A percentile compares a stretch with the other conserved stretches of the same genome.
These are phyloP conservation scores for Osmerus mordax DNA, from an alignment of 2,113 vertebrate genomes.

Conservation along the genomic window DNA sequence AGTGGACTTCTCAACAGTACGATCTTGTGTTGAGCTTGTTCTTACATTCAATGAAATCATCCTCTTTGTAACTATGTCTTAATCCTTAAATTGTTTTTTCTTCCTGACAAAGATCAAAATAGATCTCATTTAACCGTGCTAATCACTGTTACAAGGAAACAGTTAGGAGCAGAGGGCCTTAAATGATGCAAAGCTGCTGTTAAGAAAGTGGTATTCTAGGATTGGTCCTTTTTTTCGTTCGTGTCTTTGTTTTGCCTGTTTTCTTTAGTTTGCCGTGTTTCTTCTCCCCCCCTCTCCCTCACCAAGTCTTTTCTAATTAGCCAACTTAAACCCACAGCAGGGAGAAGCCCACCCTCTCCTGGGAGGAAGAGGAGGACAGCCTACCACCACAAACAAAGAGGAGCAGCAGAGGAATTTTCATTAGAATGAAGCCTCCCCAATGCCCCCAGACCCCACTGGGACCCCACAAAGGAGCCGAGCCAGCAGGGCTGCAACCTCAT, in stretches of 20 bases:
- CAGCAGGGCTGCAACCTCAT: conserved; percentile 64
- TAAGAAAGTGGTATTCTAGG: conserved; percentile 21
- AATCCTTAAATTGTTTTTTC: conserved; percentile 31
- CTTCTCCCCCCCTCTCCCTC: conserved; percentile 48
- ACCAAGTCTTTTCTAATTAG: conserved; percentile 73
- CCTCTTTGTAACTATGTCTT: conserved; percentile 36
- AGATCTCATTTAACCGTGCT: conserved; percentile 29
- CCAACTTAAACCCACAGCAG: conserved; percentile 76
- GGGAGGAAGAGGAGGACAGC: conserved; percentile 65
- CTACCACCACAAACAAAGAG: conserved; percentile 71
- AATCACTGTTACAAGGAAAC: conserved; percentile 27
- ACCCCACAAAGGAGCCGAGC: conserved; percentile 68
- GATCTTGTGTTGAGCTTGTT: conserved; percentile 46
- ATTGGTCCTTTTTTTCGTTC: conserved; percentile 34
- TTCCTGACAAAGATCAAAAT: conserved; percentile 21
- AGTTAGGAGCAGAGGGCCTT: conserved; percentile 9
- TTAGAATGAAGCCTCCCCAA: conserved; percentile 75
- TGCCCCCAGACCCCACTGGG: conserved; percentile 64
- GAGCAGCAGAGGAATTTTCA: conserved; percentile 77
- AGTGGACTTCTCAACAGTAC: conserved; percentile 55
- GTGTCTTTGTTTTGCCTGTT: conserved; percentile 44
- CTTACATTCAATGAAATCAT: conserved; percentile 48
- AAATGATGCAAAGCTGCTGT: conserved; percentile 40
- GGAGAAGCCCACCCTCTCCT: conserved; percentile 61
- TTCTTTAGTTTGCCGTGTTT: conserved; percentile 51